Evolutionary conservation across 2,797 vertebrate genomes (phyloP).

Genomic region (Sebastolobus altivelis): DNA sequence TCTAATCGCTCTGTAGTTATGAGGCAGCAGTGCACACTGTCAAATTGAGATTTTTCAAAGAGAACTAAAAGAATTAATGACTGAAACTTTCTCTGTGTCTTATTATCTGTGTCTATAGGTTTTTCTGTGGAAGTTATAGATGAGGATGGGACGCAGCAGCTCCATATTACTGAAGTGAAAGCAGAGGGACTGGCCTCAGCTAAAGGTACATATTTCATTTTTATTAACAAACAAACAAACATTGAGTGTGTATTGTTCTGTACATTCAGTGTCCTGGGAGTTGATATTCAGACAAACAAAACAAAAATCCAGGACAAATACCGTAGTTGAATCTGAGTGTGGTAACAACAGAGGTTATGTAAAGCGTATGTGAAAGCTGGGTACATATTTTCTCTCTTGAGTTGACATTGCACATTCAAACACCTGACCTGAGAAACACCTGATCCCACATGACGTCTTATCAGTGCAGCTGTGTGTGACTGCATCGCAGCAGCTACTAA

Average conservation of each 20-base stretch:
- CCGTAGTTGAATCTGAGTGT: background rate
- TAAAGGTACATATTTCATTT: conserved; percentile 85
- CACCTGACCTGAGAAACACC: conserved; percentile 28
- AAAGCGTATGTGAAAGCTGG: background rate
- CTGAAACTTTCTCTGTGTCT: conserved; percentile 15
- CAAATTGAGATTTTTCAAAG: conserved; percentile 30
- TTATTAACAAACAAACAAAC: background rate
- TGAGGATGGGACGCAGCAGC: conserved; percentile 90
- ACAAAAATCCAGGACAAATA: background rate
- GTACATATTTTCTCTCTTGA: conserved; percentile 24
- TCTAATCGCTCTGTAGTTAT: conserved; percentile 37
- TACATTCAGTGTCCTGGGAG: background rate
- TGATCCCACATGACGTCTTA: conserved; percentile 29
- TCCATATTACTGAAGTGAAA: conserved; percentile 91
- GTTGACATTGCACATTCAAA: background rate
- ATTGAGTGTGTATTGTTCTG: background rate
- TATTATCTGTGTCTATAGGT: conserved; percentile 78
- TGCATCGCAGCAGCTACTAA: conserved; percentile 13
- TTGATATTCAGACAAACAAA: background rate
- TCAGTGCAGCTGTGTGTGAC: conserved; percentile 29
- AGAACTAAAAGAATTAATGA: background rate
- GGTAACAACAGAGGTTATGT: conserved; percentile 1
- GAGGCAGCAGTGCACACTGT: conserved; percentile 28
- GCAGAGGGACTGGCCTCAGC: conserved; percentile 90
- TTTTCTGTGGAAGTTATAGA: conserved; percentile 93